Evolutionary conservation across 2,888 invertebrate genomes (phyloP), one percentile per base, ranked within the genome.

Genomic region (Caenorhabditis sinica): DNA sequence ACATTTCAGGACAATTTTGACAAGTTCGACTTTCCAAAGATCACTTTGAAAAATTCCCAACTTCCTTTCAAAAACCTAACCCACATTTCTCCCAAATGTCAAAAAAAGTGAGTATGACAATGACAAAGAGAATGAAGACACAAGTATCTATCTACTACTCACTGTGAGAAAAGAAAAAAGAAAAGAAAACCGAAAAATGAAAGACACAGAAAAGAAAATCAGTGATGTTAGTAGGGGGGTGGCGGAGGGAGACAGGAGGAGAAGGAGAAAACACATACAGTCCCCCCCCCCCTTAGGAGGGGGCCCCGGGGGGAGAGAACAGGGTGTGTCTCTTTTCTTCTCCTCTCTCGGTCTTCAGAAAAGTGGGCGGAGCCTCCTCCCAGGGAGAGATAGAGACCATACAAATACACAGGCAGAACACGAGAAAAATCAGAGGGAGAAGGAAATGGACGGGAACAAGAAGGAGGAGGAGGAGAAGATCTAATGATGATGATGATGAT

Each of bases 391-490:
- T 9, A 36, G 33, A 36, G 58, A 61, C 60, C 45, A 73, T 53
- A 73, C 60, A 73, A 58, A 73, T 53, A 73, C 25, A 58, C 25
- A 58, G 23, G 33, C 25, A 60, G 73, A 73, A 51, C 30, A 58
- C 28, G 45, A 73, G 43, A 73, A 45, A 72, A 20, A 17, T 28
- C 25, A 28, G 51, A 36, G 51, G 51, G 25, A 25, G 51, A 15
- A 43, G 45, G 45, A 40, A 40, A 40, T 20, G 60, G 72, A 73
- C 58, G 60, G 49, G 61, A 58, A 73, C 69, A 56, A 53, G 69
- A 69, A 68, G 9, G 20, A 28, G 33, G 33, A n/a, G n/a, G n/a
- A n/a, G 33, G 4, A 43, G 65, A 65, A 33, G 53, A 53, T 69
- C 40, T 66, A 51, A 49, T 66, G 49, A 49, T 68, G 33, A 53